Evolutionary conservation across 2,888 invertebrate genomes (phyloP).

Genomic region (Nasonia oneida): DNA sequence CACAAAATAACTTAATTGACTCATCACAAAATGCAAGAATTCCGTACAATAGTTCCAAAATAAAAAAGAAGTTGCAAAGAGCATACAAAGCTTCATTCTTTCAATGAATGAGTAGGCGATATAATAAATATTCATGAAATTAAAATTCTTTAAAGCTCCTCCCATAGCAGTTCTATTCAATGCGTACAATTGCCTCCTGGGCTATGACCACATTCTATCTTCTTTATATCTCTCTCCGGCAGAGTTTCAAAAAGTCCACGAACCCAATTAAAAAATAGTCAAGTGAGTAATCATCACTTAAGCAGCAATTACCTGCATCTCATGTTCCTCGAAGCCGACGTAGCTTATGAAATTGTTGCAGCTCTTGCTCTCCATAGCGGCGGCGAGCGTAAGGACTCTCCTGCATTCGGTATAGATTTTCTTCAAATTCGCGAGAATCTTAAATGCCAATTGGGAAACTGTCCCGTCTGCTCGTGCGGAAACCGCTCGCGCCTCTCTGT

Average conservation of each 20-base stretch:
- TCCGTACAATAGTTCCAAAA: background rate
- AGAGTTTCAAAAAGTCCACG: background rate
- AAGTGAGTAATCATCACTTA: slow-evolving; percentile 43
- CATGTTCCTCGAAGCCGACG: slow-evolving; percentile 78
- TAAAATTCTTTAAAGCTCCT: background rate
- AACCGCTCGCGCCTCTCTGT: background rate
- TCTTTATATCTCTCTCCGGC: background rate
- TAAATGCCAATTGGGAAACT: slow-evolving; percentile 40
- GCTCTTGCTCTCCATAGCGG: slow-evolving; percentile 75
- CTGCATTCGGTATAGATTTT: slow-evolving; percentile 64
- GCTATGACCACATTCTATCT: background rate
- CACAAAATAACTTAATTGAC: background rate
- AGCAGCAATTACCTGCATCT: slow-evolving; percentile 76
- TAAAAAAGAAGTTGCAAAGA: background rate
- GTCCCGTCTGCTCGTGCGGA: slow-evolving; percentile 17
- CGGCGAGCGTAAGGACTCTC: slow-evolving; percentile 58
- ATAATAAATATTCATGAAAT: slow-evolving; percentile 16
- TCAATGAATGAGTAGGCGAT: background rate
- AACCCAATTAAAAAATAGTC: slow-evolving; percentile 36
- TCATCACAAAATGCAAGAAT: background rate
- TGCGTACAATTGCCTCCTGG: background rate
- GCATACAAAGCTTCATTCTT: background rate
- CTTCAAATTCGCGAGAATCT: slow-evolving; percentile 58
- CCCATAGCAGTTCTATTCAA: background rate
- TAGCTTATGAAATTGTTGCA: slow-evolving; percentile 79